These are phyloP conservation scores for Manduca sexta DNA, from an alignment of 1,140 invertebrate genomes.

Conservation along the genomic window DNA sequence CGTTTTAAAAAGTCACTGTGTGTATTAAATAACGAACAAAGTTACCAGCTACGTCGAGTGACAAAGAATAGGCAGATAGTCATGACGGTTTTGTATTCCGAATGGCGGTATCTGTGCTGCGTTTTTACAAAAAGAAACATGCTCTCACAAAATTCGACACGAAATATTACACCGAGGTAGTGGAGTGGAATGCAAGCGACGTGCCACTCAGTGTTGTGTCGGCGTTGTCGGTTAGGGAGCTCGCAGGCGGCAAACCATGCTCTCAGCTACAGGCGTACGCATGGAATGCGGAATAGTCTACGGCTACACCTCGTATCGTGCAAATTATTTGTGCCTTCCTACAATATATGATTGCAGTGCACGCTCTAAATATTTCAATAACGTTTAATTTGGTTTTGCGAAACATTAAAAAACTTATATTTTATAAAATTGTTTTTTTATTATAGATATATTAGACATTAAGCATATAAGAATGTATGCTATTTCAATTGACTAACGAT, in stretches of 20 bases:
- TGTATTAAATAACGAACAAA: no score
- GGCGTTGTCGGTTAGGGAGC: constrained; percentile 34
- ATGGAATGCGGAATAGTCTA: constrained; percentile 52
- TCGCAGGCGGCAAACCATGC: constrained; percentile 42
- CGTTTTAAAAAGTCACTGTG: no score
- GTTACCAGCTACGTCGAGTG: no score
- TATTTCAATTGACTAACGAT: no score
- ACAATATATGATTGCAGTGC: not conserved
- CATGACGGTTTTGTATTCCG: not conserved
- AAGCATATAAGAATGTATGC: no score
- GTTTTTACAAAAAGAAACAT: no score
- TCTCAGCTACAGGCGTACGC: constrained; percentile 35
- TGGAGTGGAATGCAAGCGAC: constrained; percentile 43
- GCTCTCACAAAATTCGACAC: not conserved
- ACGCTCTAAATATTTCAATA: not conserved
- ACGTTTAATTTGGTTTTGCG: no score
- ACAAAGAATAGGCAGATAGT: no score
- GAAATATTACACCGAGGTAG: constrained; percentile 33
- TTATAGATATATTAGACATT: no score
- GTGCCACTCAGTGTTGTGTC: constrained; percentile 32
- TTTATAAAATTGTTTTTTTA: no score
- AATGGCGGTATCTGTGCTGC: no score
- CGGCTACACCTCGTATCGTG: constrained; percentile 37
- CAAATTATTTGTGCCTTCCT: constrained; percentile 36
- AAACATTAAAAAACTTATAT: no score